Conservation (phyloP, 2,888 invertebrate species). For the Nesidiocoris tenuis region DNA sequence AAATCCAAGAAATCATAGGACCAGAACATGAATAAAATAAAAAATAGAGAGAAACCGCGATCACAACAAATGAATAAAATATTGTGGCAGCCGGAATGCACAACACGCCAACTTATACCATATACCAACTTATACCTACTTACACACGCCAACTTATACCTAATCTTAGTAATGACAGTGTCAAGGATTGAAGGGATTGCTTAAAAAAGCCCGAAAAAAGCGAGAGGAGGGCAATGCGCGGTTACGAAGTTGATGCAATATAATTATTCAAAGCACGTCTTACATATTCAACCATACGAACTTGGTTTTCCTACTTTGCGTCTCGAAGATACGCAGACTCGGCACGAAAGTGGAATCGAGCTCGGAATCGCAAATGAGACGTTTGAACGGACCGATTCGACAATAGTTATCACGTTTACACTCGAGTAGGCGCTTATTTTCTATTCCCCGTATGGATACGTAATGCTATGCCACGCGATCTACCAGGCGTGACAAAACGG, state of each 20-base stretch:
- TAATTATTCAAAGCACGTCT: not conserved
- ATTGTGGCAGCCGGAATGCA: too few relatives aligned
- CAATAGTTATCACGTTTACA: not conserved
- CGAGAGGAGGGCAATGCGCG: not conserved
- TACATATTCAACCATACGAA: not conserved
- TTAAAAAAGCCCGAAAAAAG: not conserved
- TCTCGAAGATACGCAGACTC: not conserved
- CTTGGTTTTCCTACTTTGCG: not conserved
- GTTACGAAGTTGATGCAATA: not conserved
- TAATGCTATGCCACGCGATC: not conserved
- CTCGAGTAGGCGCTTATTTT: not conserved
- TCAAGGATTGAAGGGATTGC: not conserved
- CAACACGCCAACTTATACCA: too few relatives aligned
- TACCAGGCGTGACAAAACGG: not conserved
- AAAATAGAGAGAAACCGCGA: too few relatives aligned
- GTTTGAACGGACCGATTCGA: not conserved
- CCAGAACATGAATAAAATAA: too few relatives aligned
- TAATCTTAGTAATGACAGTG: not conserved
- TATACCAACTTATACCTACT: too few relatives aligned
- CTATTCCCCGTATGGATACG: not conserved
- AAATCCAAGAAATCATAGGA: too few relatives aligned
- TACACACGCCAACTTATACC: too few relatives aligned
- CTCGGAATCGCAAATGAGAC: not conserved
- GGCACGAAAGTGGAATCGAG: not conserved
- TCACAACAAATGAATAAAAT: too few relatives aligned